Conservation (phyloP, 2,113 vertebrate species). For the Macrotis lagotis region DNA sequence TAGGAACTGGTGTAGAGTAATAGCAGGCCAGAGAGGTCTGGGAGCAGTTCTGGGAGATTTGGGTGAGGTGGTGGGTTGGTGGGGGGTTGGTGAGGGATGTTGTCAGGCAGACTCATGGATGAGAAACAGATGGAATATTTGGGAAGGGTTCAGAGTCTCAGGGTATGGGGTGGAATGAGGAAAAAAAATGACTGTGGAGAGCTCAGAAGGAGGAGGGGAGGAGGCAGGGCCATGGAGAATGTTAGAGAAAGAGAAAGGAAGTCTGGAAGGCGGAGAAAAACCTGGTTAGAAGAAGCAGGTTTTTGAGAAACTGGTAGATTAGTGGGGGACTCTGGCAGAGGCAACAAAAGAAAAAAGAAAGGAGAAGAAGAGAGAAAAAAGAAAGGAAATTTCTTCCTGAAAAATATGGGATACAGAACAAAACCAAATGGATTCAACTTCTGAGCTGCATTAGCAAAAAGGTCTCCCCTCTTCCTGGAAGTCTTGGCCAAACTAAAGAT, state of each 20-base stretch:
- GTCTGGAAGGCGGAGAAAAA: not conserved
- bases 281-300: not conserved
- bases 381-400: not conserved
- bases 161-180: not conserved
- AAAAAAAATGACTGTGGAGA: not conserved
- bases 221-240: not conserved
- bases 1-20: not conserved
- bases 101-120: not conserved
- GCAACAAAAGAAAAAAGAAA: not conserved
- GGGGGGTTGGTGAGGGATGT: not conserved
- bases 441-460: not conserved
- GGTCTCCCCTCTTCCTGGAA: not conserved
- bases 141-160: not conserved
- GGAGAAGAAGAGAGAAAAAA: not conserved
- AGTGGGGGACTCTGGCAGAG: not conserved
- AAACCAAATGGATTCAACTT: not conserved
- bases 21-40: not conserved
- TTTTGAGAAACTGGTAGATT: not conserved
- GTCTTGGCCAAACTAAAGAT: not conserved
- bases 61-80: not conserved
- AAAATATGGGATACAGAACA: not conserved
- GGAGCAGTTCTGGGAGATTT: not conserved
- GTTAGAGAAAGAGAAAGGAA: not conserved
- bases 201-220: not conserved
- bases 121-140: constrained; percentile 7